phyloP scores from a whole-genome alignment of 2,797 vertebrate genomes.

The Enteromius fasciolatus region DNA sequence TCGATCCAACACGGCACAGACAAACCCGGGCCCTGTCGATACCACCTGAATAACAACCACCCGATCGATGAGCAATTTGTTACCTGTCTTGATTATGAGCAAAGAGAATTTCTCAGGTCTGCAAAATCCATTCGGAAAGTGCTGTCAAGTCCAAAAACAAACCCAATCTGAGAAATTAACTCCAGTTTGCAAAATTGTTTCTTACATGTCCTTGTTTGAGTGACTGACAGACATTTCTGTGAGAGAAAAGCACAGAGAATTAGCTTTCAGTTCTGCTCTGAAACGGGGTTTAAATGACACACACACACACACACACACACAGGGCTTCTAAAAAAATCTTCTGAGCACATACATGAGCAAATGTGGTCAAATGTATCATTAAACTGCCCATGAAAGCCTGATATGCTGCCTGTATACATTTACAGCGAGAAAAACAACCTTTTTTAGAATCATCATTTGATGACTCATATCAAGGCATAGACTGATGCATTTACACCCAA shows the following conservation, averaged over 20 bases:
- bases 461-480: conserved; percentile 56
- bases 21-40: conserved; percentile 26
- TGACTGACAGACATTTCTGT: conserved; percentile 12
- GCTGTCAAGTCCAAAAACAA: conserved; percentile 29
- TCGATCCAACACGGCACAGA: conserved; percentile 28
- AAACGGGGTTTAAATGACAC: conserved; percentile 7
- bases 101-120: conserved; percentile 43
- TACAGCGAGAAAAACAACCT: conserved; percentile 43
- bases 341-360: not conserved
- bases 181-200: conserved; percentile 9
- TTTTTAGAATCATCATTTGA: conserved; percentile 55
- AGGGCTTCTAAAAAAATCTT: conserved; percentile 3
- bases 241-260: conserved; percentile 4
- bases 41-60: conserved; percentile 26
- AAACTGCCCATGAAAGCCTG: conserved; percentile 16
- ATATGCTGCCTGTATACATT: conserved; percentile 5
- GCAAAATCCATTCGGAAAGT: conserved; percentile 31
- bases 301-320: conserved; percentile 16
- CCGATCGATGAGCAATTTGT: conserved; percentile 49
- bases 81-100: conserved; percentile 43
- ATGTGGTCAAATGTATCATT: not conserved
- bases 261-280: conserved; percentile 12
- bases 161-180: conserved; percentile 9
- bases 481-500: conserved; percentile 54
- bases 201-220: conserved; percentile 7